Base-by-base conservation (phyloP, 2,888 invertebrate species). In the Anarsia innoxiella region DNA sequence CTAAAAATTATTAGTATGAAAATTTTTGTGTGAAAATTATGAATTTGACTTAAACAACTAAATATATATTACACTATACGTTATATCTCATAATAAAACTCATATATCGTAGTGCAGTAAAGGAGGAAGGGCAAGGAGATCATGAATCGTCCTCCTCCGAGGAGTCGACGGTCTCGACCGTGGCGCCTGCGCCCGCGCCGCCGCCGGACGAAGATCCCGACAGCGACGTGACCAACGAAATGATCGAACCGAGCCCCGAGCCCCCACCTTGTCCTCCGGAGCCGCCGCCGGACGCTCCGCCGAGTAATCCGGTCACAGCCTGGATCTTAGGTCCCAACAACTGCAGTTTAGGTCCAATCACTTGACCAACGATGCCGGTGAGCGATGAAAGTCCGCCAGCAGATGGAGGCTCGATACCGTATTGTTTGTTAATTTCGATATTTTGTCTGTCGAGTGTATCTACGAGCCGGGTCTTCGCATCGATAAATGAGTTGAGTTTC, bases 401-500 rank as follows among this genome's bases (percentile, higher is more conserved):
- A 32, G 86, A 78, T n/a, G 90, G 91, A 8, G 88, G 58, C 56
- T 89, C 89, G 58, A 93, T 93, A 31, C 91, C 90, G 63, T 89
- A 91, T 56, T 90, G 90, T 48, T 88, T 88, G 72, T 93, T 94
- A 70, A 93, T 90, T 55, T 88, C 91, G 52, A 91, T 88, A 74
- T 93, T 94, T 49, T 89, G 74, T 35, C 86, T 87, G 72, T 94
- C 93, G 62, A 93, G 72, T 33, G 88, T 88, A 37, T 88, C 86
- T 41, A 94, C 85, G 53, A 90, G 88, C 19, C 88, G 87, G 25
- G 93, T 93, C 77, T 93, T 93, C 34, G 92, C 89, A 60, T 94
- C 93, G 75, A 94, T 87, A 73, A 93, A 87, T 46, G 90, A 89
- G 80, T 93, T 93, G 83, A 93, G 88, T 91, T 93, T 93, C 93